Conservation (phyloP, 2,797 vertebrate genomes). For the Ibycter americanus region DNA sequence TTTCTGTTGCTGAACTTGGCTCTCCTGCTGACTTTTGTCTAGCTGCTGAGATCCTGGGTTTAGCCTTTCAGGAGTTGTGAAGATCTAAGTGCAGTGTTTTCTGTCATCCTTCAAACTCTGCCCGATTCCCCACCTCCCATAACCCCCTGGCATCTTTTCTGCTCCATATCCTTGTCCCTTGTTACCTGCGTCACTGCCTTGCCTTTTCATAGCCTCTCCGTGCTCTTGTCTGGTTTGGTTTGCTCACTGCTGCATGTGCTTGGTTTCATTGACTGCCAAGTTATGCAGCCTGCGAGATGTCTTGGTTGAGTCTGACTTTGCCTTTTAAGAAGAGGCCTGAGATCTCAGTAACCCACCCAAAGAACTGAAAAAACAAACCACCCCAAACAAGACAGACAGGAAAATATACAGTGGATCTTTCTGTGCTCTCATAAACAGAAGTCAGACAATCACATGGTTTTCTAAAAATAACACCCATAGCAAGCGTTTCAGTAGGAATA, state of each 20-base stretch:
- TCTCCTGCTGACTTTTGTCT: background rate
- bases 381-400: conserved; percentile 3
- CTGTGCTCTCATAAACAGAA: conserved; percentile 51
- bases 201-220: background rate
- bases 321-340: background rate
- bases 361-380: conserved; percentile 8
- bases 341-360: background rate
- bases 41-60: background rate
- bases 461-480: conserved; percentile 60
- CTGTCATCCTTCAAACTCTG: background rate
- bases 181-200: background rate
- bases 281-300: background rate
- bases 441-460: conserved; percentile 53
- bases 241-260: background rate
- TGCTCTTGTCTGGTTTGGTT: background rate
- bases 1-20: background rate
- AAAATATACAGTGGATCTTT: conserved; percentile 51
- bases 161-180: background rate
- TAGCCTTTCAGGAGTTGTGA: background rate
- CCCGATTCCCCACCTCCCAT: background rate
- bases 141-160: background rate
- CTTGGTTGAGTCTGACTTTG: background rate
- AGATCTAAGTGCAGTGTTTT: background rate
- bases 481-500: conserved; percentile 31
- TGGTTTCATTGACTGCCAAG: background rate